These are phyloP conservation scores for Ferdinandea cuprea DNA, from an alignment of 2,888 invertebrate genomes.

Conservation along the genomic window DNA sequence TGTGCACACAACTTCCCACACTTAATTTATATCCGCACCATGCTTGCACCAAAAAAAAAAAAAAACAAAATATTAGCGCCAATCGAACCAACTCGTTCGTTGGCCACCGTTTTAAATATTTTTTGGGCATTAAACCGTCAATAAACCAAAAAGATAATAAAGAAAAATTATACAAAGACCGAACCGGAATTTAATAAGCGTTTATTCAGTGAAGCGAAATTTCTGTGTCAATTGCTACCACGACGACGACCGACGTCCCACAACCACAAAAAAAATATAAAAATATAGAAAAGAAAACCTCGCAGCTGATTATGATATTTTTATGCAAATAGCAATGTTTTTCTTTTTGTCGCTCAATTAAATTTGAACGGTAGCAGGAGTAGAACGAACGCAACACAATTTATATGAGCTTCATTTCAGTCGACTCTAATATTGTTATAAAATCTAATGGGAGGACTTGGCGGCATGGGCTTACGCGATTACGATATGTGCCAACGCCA, in stretches of 20 bases:
- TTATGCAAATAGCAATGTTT: slow-evolving; percentile 66
- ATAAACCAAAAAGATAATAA: slow-evolving; percentile 3
- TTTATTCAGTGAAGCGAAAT: slow-evolving; percentile 63
- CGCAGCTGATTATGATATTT: slow-evolving; percentile 69
- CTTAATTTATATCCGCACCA: slow-evolving; percentile 2
- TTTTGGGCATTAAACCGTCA: slow-evolving; percentile 34
- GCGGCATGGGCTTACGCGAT: slow-evolving; percentile 30
- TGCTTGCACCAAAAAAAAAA: slow-evolving; percentile 17
- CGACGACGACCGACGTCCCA: not conserved
- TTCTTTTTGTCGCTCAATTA: slow-evolving; percentile 71
- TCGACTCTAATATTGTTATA: slow-evolving; percentile 54
- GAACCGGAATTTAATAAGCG: slow-evolving; percentile 56
- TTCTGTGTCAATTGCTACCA: slow-evolving; percentile 62
- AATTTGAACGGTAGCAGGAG: slow-evolving; percentile 55
- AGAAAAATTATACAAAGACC: not conserved
- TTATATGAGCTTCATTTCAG: slow-evolving; percentile 33
- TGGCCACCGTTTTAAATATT: too few species aligned
- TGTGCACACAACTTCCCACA: slow-evolving; percentile 37
- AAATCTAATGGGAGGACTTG: slow-evolving; percentile 57
- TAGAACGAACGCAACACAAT: slow-evolving; percentile 23
- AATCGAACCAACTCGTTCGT: slow-evolving; percentile 21
- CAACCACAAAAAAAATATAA: not conserved
- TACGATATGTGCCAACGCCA: slow-evolving; percentile 37
- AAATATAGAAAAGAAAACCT: not conserved
- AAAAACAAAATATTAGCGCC: slow-evolving; percentile 26